These are phyloP conservation scores for Epizoanthus ramosus DNA, from an alignment of 92 coral and sea anemone genomes.

Conservation along the genomic window DNA sequence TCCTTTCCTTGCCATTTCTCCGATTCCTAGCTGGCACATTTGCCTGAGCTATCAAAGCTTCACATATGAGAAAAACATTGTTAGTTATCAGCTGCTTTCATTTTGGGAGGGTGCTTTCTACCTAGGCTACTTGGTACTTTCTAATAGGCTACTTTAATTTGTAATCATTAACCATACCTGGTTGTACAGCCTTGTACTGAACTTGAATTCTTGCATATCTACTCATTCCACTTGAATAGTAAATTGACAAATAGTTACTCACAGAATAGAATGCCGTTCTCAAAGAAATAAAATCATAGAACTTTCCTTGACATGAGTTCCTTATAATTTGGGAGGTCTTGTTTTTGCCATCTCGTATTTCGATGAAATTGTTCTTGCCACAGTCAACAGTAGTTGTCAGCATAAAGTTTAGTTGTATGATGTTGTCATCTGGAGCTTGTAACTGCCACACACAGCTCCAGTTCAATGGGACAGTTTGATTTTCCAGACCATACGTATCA, in stretches of 20 bases:
- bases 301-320: conserved; percentile 10
- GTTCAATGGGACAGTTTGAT: not conserved
- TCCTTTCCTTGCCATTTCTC: too few relatives aligned
- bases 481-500: not conserved
- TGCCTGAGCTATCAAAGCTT: too few relatives aligned
- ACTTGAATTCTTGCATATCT: not conserved
- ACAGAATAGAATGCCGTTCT: conserved; percentile 16
- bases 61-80: too few relatives aligned
- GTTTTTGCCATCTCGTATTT: conserved; percentile 20
- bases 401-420: not conserved
- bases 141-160: too few relatives aligned
- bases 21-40: too few relatives aligned
- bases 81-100: too few relatives aligned
- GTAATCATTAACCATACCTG: conserved; percentile 4
- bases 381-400: not conserved
- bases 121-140: too few relatives aligned
- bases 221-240: conserved; percentile 27
- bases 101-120: too few relatives aligned
- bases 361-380: not conserved
- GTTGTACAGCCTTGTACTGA: conserved; percentile 15
- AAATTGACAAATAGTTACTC: conserved; percentile 2
- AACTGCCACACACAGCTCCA: conserved; percentile 30
- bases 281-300: conserved; percentile 11
- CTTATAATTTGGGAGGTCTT: not conserved
- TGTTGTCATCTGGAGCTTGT: conserved; percentile 16